Conservation (phyloP, 2,113 vertebrate species). For the Apteryx owenii region DNA sequence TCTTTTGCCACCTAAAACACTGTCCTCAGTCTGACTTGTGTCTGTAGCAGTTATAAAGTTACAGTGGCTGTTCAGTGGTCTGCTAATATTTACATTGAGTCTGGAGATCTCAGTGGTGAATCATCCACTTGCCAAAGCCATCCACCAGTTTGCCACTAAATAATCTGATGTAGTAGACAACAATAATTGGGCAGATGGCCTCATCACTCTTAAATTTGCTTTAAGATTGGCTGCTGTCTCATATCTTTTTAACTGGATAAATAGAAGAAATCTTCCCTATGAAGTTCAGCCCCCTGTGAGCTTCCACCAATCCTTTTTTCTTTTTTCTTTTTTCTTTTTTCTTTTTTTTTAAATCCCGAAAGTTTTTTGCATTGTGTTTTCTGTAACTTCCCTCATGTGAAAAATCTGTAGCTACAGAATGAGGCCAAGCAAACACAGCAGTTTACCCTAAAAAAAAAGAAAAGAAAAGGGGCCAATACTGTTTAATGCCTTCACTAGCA, state of each 20-base stretch:
- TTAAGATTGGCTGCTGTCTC: not conserved
- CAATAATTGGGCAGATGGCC: not conserved
- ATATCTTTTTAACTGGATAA: not conserved
- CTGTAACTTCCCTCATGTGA: not conserved
- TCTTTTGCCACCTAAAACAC: not conserved
- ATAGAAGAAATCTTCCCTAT: not conserved
- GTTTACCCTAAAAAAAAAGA: too few relatives aligned
- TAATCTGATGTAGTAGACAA: not conserved
- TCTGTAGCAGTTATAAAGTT: not conserved
- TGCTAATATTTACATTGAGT: not conserved
- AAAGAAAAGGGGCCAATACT: too few relatives aligned
- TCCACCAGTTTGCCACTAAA: not conserved
- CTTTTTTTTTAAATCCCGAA: not conserved
- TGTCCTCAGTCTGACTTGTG: fast-evolving
- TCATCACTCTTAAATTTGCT: not conserved
- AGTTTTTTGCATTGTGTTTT: too few relatives aligned
- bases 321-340: not conserved
- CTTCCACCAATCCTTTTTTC: not conserved
- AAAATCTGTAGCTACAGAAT: not conserved
- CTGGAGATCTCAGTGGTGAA: not conserved
- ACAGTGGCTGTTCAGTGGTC: not conserved
- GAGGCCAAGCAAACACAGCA: not conserved
- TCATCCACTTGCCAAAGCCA: not conserved
- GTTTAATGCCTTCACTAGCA: too few relatives aligned
- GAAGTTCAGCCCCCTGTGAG: not conserved